Conservation (phyloP, 2,888 invertebrate species). For the Anoncus sp. region DNA sequence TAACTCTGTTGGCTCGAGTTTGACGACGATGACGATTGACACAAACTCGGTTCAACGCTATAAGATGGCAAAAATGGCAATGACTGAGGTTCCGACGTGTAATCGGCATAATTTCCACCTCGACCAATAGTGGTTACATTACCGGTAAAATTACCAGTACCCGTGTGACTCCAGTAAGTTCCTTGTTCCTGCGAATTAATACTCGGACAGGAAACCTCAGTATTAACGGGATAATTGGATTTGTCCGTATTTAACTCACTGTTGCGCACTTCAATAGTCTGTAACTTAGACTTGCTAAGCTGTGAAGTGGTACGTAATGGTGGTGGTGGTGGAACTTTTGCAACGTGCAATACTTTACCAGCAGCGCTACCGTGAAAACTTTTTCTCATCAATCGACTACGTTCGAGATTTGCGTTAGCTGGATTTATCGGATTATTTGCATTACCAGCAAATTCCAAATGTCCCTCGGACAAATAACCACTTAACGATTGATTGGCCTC, state of each 20-base stretch:
- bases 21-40: slow-evolving; percentile 56
- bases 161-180: slow-evolving; percentile 79
- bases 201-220: slow-evolving; percentile 68
- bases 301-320: slow-evolving; percentile 95
- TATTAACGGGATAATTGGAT: slow-evolving; percentile 63
- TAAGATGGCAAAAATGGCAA: slow-evolving; percentile 87
- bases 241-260: slow-evolving; percentile 79
- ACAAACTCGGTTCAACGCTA: slow-evolving; percentile 79
- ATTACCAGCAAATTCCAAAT: slow-evolving; percentile 89
- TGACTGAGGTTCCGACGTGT: slow-evolving; percentile 85
- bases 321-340: slow-evolving; percentile 94
- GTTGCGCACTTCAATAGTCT: slow-evolving; percentile 84
- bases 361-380: slow-evolving; percentile 94
- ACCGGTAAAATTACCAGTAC: slow-evolving; percentile 67
- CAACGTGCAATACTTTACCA: slow-evolving; percentile 91
- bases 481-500: slow-evolving; percentile 87
- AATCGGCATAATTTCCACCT: slow-evolving; percentile 76
- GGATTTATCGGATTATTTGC: slow-evolving; percentile 83
- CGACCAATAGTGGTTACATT: slow-evolving; percentile 64
- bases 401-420: slow-evolving; percentile 92
- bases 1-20: slow-evolving; percentile 70
- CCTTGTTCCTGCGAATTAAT: slow-evolving; percentile 84
- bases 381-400: slow-evolving; percentile 94
- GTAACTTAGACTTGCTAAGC: slow-evolving; percentile 88
- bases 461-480: slow-evolving; percentile 94